Evolutionary conservation across 2,888 invertebrate species (phyloP).

Genomic region (Ceriagrion tenellum): DNA sequence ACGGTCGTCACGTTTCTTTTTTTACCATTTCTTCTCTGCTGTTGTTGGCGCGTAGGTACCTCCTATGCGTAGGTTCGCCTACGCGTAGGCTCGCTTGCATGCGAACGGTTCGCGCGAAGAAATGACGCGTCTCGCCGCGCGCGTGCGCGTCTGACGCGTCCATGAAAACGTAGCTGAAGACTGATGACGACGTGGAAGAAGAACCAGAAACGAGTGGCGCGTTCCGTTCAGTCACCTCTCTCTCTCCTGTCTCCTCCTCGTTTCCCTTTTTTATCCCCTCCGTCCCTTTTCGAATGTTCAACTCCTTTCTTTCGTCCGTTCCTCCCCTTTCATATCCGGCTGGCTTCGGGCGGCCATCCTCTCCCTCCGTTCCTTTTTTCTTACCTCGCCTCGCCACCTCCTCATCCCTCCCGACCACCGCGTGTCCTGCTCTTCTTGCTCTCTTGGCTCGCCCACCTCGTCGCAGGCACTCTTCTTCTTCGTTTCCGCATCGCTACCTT

Average conservation of each 20-base stretch:
- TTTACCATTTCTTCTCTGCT: no score
- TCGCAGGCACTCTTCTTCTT: no score
- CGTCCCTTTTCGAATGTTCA: background rate
- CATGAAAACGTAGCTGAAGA: no score
- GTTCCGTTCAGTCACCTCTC: conserved; percentile 46
- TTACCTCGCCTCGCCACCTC: background rate
- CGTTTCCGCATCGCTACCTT: conserved; percentile 41
- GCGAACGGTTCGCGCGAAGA: no score
- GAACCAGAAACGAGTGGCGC: conserved; percentile 37
- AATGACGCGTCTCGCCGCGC: no score
- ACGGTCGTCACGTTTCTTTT: no score
- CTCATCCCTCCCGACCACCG: background rate
- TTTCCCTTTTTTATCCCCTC: background rate
- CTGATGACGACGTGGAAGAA: conserved; percentile 55
- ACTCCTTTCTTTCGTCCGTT: background rate
- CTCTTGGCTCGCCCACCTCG: background rate
- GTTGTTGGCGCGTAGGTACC: no score
- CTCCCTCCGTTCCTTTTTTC: background rate
- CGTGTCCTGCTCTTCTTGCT: background rate
- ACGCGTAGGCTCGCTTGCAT: no score
- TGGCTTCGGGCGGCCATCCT: background rate
- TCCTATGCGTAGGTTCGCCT: no score
- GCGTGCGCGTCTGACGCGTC: no score
- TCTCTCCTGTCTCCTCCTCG: background rate
- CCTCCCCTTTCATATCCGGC: background rate